Percentiles rank a stretch among this genome's conserved stretches.
phyloP scores from a whole-genome alignment of 1,140 invertebrate genomes.

The Frieseomelitta varia region DNA sequence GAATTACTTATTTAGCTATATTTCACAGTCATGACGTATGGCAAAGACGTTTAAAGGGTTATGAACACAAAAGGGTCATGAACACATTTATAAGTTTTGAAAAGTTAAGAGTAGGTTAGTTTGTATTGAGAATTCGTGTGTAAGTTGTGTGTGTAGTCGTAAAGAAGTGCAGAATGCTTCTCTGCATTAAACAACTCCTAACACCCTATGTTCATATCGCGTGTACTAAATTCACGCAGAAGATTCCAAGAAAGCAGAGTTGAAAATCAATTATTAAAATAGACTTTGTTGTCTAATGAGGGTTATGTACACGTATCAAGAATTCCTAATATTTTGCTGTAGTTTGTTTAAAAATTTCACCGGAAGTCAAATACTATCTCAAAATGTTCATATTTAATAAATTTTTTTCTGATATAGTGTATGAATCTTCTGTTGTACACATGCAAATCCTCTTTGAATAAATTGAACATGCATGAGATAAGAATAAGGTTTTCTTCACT shows the following conservation, averaged over 20 bases:
- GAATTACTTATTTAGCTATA: conserved; percentile 64
- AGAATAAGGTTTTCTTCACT: conserved; percentile 51
- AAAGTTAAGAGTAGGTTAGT: conserved; percentile 77
- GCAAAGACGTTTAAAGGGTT: conserved; percentile 13
- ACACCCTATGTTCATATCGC: conserved; percentile 45
- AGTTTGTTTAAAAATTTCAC: conserved; percentile 41
- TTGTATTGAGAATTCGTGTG: conserved; percentile 79
- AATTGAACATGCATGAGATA: conserved; percentile 69
- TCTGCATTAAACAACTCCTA: conserved; percentile 55
- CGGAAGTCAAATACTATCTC: conserved; percentile 27
- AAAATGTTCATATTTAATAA: conserved; percentile 40
- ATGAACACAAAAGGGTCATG: conserved; percentile 21
- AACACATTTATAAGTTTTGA: conserved; percentile 75
- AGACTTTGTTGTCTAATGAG: conserved; percentile 47
- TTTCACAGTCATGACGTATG: conserved; percentile 52
- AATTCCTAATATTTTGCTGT: conserved; percentile 35
- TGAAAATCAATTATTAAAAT: conserved; percentile 53
- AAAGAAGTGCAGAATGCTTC: conserved; percentile 60
- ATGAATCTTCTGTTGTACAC: conserved; percentile 76
- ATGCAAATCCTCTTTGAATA: conserved; percentile 77
- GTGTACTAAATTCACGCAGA: conserved; percentile 49
- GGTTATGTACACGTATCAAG: conserved; percentile 52
- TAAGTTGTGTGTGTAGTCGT: conserved; percentile 82
- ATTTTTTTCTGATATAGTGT: conserved; percentile 68
- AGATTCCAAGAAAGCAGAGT: conserved; percentile 52